Base-by-base conservation (phyloP, 1,140 invertebrate genomes). In the Drosophila ogumai region DNA sequence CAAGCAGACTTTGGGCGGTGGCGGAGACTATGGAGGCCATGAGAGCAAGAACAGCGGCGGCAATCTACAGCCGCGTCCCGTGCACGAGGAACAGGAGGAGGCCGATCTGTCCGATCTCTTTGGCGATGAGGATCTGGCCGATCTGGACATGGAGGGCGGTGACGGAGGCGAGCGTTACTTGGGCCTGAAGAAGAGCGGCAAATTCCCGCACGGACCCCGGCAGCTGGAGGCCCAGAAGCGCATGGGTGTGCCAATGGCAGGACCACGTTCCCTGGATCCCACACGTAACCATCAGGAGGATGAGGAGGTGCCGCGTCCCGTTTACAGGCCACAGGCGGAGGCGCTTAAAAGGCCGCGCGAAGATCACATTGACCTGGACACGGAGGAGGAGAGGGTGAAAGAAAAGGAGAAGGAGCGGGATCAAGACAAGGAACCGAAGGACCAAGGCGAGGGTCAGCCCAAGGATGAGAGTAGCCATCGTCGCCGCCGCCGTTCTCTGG, bases 161-260 rank as follows among this genome's bases (percentile, higher is more conserved):
- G 87, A 91, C 1, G 91, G 91, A 3, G 88, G 91, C 7, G 90
- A 90, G 12, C 90, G 90, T 0, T 92, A 88, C 46, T 64, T 92
- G 77, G 91, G 91, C 12, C 40, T 92, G 12, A 92, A 92, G 59
- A 92, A 92, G 82, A 91, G 95, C 22, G 96, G 96, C 36, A 95
- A 96, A 66, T 97, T 97, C 92, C 96, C 97, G 0, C 96, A 97
- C 6, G 97, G 97, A 0, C 97, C 96, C 0, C 93, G 97, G 3
- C 95, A 96, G 44, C 93, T 97, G 15, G 94, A 95, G 54, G 92
- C 91, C 12, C 92, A 93, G 56, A 92, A 93, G 44, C 82, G 92
- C 15, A 92, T 92, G 63, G 92, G 92, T 15, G 93, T 94, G 1
- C 94, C 94, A 0, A 94, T 95, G 54, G 94, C 94, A 22, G 94